phyloP scores from a whole-genome alignment of 2,888 invertebrate species.

The Orthosia gracilis region DNA sequence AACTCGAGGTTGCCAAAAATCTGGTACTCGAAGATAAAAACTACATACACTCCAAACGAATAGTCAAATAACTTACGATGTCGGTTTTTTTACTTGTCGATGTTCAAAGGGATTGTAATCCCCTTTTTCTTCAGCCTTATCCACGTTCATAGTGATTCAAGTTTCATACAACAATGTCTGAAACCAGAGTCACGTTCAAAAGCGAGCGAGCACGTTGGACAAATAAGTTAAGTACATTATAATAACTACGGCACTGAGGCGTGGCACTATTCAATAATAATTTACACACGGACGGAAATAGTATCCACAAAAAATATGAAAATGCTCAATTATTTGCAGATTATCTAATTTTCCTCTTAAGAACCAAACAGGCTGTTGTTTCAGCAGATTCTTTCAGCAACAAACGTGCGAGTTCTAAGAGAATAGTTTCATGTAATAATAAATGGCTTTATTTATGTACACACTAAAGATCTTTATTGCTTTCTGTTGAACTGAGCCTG shows the following conservation, averaged over 20 bases:
- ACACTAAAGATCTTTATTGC: slow-evolving; percentile 69
- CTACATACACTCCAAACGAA: slow-evolving; percentile 27
- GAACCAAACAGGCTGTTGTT: neutral
- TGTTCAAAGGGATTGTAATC: slow-evolving; percentile 87
- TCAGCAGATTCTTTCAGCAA: slow-evolving; percentile 1
- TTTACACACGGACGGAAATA: slow-evolving; percentile 3
- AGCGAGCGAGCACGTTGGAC: neutral
- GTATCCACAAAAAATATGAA: neutral
- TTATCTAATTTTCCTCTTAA: slow-evolving; percentile 7
- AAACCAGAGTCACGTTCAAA: slow-evolving; percentile 22
- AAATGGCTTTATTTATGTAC: slow-evolving; percentile 68
- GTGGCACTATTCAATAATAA: slow-evolving; percentile 37
- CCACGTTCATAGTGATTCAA: slow-evolving; percentile 68
- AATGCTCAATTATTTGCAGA: neutral
- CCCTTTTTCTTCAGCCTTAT: slow-evolving; percentile 66
- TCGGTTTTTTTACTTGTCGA: slow-evolving; percentile 85
- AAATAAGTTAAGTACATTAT: slow-evolving; percentile 43
- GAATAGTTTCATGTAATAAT: slow-evolving; percentile 66
- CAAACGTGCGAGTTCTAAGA: slow-evolving; percentile 21
- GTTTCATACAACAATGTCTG: slow-evolving; percentile 52
- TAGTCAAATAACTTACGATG: slow-evolving; percentile 82
- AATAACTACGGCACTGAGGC: slow-evolving; percentile 32
- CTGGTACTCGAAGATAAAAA: neutral
- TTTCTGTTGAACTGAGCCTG: slow-evolving; percentile 68
- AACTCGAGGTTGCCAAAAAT: slow-evolving; percentile 8